Conservation (phyloP, 1,140 invertebrate genomes). For the Sipha flava region DNA sequence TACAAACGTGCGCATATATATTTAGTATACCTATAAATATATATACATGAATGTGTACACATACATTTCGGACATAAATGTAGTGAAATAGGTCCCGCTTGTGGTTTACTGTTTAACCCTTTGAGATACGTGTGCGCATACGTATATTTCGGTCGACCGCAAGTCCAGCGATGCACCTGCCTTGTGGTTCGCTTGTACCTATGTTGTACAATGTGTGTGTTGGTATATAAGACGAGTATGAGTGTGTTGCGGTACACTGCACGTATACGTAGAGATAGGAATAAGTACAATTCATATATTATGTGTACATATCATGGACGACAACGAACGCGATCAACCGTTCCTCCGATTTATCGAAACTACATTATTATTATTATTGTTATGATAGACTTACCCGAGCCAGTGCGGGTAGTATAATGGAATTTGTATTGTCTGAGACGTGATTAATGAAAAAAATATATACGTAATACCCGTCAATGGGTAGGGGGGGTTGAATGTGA, state of each 20-base stretch:
- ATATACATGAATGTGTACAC: background rate
- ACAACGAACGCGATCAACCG: background rate
- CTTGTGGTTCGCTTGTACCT: no score
- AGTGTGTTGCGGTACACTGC: background rate
- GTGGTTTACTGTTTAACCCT: no score
- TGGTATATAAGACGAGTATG: background rate
- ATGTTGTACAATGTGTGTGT: background rate
- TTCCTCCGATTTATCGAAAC: background rate
- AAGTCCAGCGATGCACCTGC: slow-evolving; percentile 5
- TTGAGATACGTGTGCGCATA: no score
- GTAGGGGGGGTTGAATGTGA: no score
- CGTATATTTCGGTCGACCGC: background rate
- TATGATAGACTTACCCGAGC: no score
- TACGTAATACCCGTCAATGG: slow-evolving; percentile 7
- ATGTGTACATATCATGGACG: no score
- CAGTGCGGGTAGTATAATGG: slow-evolving; percentile 22
- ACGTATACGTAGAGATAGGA: no score
- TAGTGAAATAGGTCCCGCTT: no score
- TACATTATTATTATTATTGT: background rate
- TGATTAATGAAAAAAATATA: slow-evolving; percentile 33
- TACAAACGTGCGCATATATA: background rate
- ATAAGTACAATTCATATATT: no score
- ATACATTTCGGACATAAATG: no score
- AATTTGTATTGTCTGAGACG: slow-evolving; percentile 29
- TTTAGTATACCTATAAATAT: background rate